phyloP scores from a whole-genome alignment of 2,113 vertebrate species.

The Mormoops blainvillei region DNA sequence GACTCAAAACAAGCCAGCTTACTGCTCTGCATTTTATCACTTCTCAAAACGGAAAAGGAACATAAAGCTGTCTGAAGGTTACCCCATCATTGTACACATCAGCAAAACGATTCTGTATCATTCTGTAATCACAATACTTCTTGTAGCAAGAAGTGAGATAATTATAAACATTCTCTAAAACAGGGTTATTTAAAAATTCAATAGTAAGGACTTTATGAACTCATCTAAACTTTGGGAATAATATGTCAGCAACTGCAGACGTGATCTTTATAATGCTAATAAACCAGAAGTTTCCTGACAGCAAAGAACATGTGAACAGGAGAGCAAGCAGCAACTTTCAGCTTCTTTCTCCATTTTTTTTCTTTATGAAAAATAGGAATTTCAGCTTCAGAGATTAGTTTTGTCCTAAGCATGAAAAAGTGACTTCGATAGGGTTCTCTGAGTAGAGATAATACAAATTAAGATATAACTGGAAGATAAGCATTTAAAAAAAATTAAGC shows the following conservation, averaged over 20 bases:
- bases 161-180: background rate
- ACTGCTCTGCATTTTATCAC: background rate
- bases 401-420: background rate
- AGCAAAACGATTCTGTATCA: background rate
- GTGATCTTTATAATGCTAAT: background rate
- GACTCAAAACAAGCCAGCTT: background rate
- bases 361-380: conserved; percentile 25
- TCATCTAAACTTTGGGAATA: conserved; percentile 16
- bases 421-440: background rate
- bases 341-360: background rate
- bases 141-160: background rate
- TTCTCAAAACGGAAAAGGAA: background rate
- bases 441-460: background rate
- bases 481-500: background rate
- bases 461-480: background rate
- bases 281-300: conserved; percentile 10
- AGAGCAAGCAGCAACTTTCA: background rate
- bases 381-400: background rate
- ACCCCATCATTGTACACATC: background rate
- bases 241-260: background rate
- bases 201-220: background rate
- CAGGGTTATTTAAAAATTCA: background rate
- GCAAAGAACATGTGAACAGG: background rate
- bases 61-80: background rate
- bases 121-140: too few relatives aligned